These are phyloP conservation scores for Porites evermanni DNA, from an alignment of 92 coral and sea anemone species.

Conservation along the genomic window DNA sequence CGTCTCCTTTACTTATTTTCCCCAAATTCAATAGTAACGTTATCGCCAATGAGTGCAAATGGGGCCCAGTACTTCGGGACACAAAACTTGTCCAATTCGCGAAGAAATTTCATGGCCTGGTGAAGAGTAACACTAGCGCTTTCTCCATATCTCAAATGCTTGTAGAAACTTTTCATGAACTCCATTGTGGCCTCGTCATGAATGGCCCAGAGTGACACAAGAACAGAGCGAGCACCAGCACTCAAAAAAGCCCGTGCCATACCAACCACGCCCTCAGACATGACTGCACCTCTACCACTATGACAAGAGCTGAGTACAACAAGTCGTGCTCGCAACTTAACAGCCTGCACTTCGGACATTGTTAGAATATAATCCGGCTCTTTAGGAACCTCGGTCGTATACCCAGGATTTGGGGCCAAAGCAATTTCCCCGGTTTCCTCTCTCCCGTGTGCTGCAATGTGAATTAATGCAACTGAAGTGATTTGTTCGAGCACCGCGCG, in stretches of 20 bases:
- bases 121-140: slow-evolving; percentile 3
- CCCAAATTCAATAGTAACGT: slow-evolving; percentile 5
- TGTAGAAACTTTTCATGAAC: slow-evolving; percentile 3
- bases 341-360: slow-evolving; percentile 8
- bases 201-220: slow-evolving; percentile 15
- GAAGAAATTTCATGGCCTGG: background rate
- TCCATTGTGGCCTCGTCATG: too few species aligned
- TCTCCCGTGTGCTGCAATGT: too few species aligned
- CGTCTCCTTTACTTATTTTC: background rate
- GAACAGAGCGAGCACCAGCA: background rate
- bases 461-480: background rate
- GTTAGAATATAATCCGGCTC: background rate
- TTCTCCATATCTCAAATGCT: background rate
- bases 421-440: background rate
- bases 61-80: background rate
- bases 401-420: background rate
- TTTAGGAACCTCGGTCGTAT: background rate
- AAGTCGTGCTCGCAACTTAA: background rate
- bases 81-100: background rate
- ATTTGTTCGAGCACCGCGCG: background rate
- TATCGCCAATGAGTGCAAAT: background rate
- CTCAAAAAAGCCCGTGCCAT: too few species aligned
- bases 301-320: slow-evolving; percentile 11
- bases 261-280: slow-evolving; percentile 5
- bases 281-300: background rate